Evolutionary conservation across 2,888 invertebrate species (phyloP), one percentile per base, ranked within the genome.

Genomic region (Tinea trinotella): DNA sequence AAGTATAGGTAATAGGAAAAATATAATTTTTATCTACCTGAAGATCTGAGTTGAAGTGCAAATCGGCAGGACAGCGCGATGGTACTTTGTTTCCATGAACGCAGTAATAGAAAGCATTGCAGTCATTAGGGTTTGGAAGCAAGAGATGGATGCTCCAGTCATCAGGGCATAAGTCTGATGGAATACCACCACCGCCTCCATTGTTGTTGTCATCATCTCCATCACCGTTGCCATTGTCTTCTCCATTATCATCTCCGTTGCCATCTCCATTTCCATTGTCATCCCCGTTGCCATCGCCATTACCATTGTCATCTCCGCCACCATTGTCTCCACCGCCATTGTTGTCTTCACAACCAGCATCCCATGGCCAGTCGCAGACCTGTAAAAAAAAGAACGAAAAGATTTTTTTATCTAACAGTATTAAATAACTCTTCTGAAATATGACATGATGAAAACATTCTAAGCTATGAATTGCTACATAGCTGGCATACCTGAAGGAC

Each of bases 31-130:
- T n/a, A 22, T 7, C 57, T 54, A 67, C 67, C 64, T 65, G 63
- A 13, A 60, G 20, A 0, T 24, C 30, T 22, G 59, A 56, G 30
- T 66, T 67, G 57, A 70, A 71, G 52, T 63, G 56, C 0, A 60
- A 58, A 0, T 62, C 65, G 4, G 54, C 53, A 0, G 58, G 56
- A 44, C 70, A 69, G 0, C 55, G 50, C 12, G 60, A 60, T 50
- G 62, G 60, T 0, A 64, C 61, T 19, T 59, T 60, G 12, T 67
- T 57, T 2, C 71, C 72, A n/a, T 58, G 56, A 0, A 63, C 61
- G 52, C 73, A 73, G 13, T 65, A 62, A 56, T 72, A 72, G 63
- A 66, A 71, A 18, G 61, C 62, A 19, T 55, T 55, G 55, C 73
- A 73, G 7, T 68, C 57, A 0, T 52, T 58, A 53, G 65, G 64